Evolutionary conservation across 2,113 vertebrate species (phyloP).

Genomic region (Dromaius novaehollandiae): DNA sequence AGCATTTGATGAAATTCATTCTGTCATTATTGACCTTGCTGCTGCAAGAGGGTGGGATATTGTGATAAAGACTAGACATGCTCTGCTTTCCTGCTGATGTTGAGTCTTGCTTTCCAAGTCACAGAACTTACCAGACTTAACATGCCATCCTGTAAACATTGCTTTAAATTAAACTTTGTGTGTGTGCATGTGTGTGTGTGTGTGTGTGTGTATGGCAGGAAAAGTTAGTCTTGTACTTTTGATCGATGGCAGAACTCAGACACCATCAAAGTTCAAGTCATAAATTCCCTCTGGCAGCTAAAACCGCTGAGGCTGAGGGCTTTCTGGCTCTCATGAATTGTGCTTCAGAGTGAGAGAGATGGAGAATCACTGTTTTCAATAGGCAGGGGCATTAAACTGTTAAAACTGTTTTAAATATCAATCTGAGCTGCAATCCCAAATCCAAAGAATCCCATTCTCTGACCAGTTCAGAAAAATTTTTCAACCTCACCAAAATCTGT

Average conservation of each 20-base stretch:
- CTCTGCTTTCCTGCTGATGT: neutral
- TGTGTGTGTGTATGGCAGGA: neutral
- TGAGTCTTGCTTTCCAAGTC: neutral
- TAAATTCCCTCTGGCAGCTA: neutral
- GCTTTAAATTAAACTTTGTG: neutral
- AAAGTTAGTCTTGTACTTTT: neutral
- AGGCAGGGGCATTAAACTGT: neutral
- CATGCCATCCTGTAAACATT: neutral
- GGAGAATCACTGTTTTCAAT: neutral
- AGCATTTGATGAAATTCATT: neutral
- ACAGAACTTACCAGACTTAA: neutral
- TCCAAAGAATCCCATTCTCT: neutral
- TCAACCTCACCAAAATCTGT: neutral
- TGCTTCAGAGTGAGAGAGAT: neutral
- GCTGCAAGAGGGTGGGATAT: neutral
- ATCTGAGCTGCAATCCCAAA: neutral
- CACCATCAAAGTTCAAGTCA: neutral
- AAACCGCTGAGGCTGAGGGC: neutral
- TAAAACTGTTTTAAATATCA: neutral
- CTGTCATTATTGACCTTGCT: neutral
- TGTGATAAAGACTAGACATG: neutral
- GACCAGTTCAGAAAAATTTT: neutral
- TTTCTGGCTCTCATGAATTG: neutral
- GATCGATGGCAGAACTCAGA: conserved; percentile 2
- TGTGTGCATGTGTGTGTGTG: too few relatives aligned